Evolutionary conservation across 2,113 vertebrate genomes (phyloP).

Genomic region (Corydoras maculifer): DNA sequence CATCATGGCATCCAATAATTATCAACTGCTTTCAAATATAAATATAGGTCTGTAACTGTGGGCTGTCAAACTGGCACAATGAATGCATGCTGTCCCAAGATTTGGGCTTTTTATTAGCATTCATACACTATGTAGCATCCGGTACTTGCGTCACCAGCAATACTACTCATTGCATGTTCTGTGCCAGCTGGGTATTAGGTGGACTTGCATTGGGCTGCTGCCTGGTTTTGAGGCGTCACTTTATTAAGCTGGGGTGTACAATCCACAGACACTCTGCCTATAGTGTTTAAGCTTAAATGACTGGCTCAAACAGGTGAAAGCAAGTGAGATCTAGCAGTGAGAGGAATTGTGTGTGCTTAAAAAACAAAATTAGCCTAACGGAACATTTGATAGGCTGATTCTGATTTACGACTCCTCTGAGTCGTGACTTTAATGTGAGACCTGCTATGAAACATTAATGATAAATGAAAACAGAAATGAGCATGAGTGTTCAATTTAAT

Average conservation of each 20-base stretch:
- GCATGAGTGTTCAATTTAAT: conserved; percentile 7
- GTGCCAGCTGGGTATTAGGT: conserved; percentile 14
- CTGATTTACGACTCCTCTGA: neutral
- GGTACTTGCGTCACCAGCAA: conserved; percentile 43
- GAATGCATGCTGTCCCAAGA: conserved; percentile 60
- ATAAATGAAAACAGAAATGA: conserved; percentile 10
- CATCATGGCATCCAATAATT: conserved; percentile 58
- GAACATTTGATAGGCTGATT: conserved; percentile 8
- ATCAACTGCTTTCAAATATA: conserved; percentile 44
- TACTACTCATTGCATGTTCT: conserved; percentile 34
- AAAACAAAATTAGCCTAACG: conserved; percentile 24
- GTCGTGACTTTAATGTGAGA: conserved; percentile 8
- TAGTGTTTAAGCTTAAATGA: conserved; percentile 7
- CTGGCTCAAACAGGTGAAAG: conserved; percentile 8
- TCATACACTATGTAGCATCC: conserved; percentile 42
- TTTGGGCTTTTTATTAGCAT: conserved; percentile 46
- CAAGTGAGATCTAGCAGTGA: conserved; percentile 2
- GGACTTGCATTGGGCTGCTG: conserved; percentile 40
- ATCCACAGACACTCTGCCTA: conserved; percentile 18
- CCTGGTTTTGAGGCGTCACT: conserved; percentile 43
- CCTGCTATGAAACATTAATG: conserved; percentile 18
- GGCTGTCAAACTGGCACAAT: conserved; percentile 38
- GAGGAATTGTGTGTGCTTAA: conserved; percentile 19
- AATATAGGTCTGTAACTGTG: conserved; percentile 40
- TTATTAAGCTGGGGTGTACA: conserved; percentile 46